phyloP scores from a whole-genome alignment of 2,113 vertebrate species.

The Sinocyclocheilus anshuiensis region DNA sequence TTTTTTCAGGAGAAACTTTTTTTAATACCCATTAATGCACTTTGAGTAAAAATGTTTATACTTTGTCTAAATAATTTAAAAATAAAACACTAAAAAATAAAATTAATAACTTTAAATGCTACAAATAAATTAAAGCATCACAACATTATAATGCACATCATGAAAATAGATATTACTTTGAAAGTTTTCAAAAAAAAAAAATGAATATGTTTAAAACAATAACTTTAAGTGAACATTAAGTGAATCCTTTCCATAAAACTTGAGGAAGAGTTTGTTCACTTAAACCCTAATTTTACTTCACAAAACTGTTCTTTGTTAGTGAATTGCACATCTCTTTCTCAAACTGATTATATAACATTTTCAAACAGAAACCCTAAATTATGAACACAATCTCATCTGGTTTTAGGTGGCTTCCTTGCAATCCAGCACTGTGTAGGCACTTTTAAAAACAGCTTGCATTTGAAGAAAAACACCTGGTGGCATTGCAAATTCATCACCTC shows the following conservation, averaged over 20 bases:
- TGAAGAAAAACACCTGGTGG: conserved; percentile 13
- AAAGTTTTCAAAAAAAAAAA: neutral
- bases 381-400: neutral
- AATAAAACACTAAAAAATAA: neutral
- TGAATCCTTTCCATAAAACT: neutral
- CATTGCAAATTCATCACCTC: neutral
- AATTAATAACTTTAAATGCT: neutral
- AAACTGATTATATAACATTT: conserved; percentile 14
- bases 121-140: neutral
- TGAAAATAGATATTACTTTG: neutral
- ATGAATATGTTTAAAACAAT: neutral
- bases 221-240: neutral
- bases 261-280: neutral
- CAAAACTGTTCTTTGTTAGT: neutral
- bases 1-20: no score
- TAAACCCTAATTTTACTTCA: neutral
- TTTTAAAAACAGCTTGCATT: conserved; percentile 29
- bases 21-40: neutral
- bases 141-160: neutral
- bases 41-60: neutral
- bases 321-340: neutral
- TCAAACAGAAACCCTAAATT: neutral
- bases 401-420: conserved; percentile 16
- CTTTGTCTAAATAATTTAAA: neutral
- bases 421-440: conserved; percentile 14